Conservation (phyloP, 2,113 vertebrate species). For the Gallinago jamesoni region DNA sequence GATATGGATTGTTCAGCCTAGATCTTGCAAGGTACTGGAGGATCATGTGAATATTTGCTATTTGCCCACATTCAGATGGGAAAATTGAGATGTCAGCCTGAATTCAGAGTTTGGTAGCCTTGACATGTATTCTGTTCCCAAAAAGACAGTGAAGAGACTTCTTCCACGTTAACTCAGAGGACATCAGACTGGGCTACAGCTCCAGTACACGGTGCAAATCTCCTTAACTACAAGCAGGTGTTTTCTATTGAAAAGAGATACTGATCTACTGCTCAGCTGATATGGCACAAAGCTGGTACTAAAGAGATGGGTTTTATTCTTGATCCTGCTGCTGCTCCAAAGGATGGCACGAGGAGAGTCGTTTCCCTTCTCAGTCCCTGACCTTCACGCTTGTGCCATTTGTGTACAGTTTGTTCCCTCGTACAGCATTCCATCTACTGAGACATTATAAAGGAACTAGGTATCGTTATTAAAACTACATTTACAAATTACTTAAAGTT, state of each 20-base stretch:
- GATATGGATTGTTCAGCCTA: too few relatives aligned
- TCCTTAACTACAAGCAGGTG: accelerated
- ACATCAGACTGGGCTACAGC: neutral
- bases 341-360: neutral
- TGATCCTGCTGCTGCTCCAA: neutral
- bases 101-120: neutral
- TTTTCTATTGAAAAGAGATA: neutral
- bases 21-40: neutral
- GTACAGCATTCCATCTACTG: neutral
- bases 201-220: accelerated
- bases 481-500: neutral
- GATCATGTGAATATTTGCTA: neutral
- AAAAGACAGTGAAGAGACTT: neutral
- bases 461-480: neutral
- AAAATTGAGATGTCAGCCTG: neutral
- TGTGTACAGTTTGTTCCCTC: neutral
- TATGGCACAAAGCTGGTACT: neutral
- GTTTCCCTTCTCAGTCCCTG: neutral
- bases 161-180: neutral
- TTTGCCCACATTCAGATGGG: neutral
- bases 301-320: neutral
- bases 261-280: neutral
- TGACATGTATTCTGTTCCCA: neutral
- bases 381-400: neutral
- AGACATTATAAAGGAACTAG: neutral